Percentiles rank a stretch among this genome's conserved stretches.
Evolutionary conservation across 2,888 invertebrate species (phyloP).

Genomic region (Teinopalpus imperialis): DNA sequence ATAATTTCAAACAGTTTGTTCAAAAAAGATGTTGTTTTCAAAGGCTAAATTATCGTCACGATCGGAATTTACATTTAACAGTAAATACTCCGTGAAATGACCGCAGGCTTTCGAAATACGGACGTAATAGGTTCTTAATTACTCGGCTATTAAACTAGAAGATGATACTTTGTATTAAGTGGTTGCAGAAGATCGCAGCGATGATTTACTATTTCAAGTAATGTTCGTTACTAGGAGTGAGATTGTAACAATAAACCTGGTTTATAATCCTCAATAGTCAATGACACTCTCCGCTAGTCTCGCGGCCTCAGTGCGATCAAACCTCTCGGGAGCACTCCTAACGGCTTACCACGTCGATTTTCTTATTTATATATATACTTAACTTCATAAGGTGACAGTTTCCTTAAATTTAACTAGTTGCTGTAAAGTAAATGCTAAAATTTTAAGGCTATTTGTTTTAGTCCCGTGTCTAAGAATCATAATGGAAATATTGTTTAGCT

Average conservation of each 20-base stretch:
- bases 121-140: slow-evolving; percentile 19
- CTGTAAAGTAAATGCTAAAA: too few species aligned
- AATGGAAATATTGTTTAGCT: too few species aligned
- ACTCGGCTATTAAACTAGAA: slow-evolving; percentile 13
- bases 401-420: too few species aligned
- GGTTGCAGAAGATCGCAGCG: slow-evolving; percentile 36
- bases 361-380: too few species aligned
- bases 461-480: too few species aligned
- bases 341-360: not conserved
- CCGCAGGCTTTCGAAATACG: slow-evolving; percentile 19
- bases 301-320: slow-evolving; percentile 31
- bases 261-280: slow-evolving; percentile 57
- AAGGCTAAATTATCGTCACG: not conserved
- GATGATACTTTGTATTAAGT: slow-evolving; percentile 11
- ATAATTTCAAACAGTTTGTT: too few species aligned
- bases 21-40: too few species aligned
- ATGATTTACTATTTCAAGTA: slow-evolving; percentile 42
- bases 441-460: too few species aligned
- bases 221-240: slow-evolving; percentile 57
- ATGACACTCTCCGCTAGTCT: slow-evolving; percentile 37
- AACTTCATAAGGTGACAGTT: too few species aligned
- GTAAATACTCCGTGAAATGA: slow-evolving; percentile 21
- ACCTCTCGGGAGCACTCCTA: not conserved
- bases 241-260: slow-evolving; percentile 50
- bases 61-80: slow-evolving; percentile 14